Conservation (phyloP, 2,797 vertebrate genomes). For the Sylvilagus floridanus region DNA sequence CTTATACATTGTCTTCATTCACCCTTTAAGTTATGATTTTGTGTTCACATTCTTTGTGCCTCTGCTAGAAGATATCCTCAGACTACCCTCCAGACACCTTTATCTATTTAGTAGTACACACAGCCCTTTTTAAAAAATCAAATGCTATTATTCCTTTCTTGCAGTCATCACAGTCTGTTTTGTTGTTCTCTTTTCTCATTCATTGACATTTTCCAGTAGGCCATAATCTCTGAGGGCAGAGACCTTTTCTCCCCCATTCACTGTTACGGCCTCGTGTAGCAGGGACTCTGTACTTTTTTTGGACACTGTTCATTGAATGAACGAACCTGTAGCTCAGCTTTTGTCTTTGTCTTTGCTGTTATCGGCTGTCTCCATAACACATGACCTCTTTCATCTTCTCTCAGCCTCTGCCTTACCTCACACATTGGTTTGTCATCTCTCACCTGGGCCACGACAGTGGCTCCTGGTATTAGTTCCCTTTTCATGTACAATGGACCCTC, state of each 20-base stretch:
- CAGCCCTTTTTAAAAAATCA: not conserved
- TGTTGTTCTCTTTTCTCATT: not conserved
- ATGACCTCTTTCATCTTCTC: not conserved
- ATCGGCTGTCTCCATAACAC: not conserved
- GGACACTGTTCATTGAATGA: not conserved
- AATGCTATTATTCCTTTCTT: not conserved
- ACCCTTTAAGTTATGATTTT: slow-evolving; percentile 14
- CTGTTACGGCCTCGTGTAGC: not conserved
- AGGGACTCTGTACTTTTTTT: slow-evolving; percentile 11
- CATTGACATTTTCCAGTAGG: not conserved
- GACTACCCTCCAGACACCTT: not conserved
- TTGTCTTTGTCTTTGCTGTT: not conserved
- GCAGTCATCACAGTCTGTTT: not conserved
- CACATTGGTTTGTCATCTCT: not conserved
- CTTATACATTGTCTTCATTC: not conserved
- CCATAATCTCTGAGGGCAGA: not conserved
- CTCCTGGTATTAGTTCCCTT: not conserved
- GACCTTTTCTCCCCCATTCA: not conserved
- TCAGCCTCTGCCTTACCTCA: not conserved
- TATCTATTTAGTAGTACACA: not conserved
- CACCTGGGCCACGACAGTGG: not conserved
- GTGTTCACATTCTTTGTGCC: not conserved
- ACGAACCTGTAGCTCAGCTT: not conserved
- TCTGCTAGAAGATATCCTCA: not conserved
- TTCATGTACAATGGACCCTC: not conserved